Evolutionary conservation across 2,888 invertebrate genomes (phyloP), one percentile per base, ranked within the genome.

Genomic region (Octodonta nipae): DNA sequence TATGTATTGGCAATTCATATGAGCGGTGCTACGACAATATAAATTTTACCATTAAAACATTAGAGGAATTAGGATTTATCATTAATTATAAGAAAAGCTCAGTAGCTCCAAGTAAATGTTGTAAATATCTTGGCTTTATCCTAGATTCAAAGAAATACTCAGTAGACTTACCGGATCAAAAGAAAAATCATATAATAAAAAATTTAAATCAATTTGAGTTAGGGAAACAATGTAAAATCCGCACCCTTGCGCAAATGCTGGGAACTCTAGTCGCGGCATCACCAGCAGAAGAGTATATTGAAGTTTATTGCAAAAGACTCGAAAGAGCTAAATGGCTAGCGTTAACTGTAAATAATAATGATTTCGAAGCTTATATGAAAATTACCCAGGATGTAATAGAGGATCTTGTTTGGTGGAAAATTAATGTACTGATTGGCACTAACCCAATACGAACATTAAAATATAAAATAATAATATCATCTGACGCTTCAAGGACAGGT

Each of bases 251-350:
- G 2, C 28, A 30, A 24, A 20, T 43, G 13, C 31, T 44, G 11
- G 44, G 46, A 6, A 15, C 28, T 8, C 27, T 52, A 14, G 33
- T 40, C 2, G 41, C 50, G 1, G 43, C 41, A 14, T 52, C 50
- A 20, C 51, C 50, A n/a, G 51, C 47, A 3, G 36, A 51, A 4
- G 42, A 49, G 27, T 51, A 51, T 28, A 49, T 50, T 3, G 48
- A 44, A 43, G 32, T 52, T 2, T 45, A 52, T 13, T 50, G 51
- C 1, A 52, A 52, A 36, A n/a, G 35, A 16, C 24, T 40, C n/a
- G 40, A 44, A 30, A 26, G 41, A 10, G 30, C 28, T 13, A 38
- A 40, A 36, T 34, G 32, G 29, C 14, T 36, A 15, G 46, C 35
- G 15, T 25, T 49, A 7, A 14, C 11, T 8, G 17, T 25, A 15